Conservation (phyloP, 1,140 invertebrate species). For the Druon quercuslanigerum region DNA sequence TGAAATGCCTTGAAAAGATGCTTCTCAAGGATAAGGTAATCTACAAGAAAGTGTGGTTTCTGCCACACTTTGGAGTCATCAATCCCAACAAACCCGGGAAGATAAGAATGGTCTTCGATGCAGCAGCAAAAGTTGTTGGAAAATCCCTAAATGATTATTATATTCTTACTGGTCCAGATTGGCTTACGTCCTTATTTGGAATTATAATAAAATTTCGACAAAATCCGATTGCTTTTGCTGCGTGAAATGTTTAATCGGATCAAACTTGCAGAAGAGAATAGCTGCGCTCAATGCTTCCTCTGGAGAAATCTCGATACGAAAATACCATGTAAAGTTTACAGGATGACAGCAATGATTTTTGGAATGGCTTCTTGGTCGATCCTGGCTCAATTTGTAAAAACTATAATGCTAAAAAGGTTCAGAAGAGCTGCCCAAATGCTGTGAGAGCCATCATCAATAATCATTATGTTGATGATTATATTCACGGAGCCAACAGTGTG, state of each 20-base stretch:
- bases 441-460: not conserved
- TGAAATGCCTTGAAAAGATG: no score
- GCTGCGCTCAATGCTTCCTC: not conserved
- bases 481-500: not conserved
- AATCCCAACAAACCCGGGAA: no score
- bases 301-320: not conserved
- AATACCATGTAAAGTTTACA: not conserved
- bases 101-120: no score
- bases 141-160: not conserved
- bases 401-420: not conserved
- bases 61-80: no score
- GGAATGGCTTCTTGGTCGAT: not conserved
- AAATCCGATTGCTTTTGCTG: not conserved
- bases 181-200: not conserved
- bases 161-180: not conserved
- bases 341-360: not conserved
- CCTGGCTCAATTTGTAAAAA: not conserved
- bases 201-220: not conserved
- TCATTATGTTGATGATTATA: not conserved
- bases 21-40: no score
- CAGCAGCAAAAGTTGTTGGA: no score
- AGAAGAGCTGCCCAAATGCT: not conserved
- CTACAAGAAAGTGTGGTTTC: no score
- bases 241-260: not conserved
- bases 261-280: not conserved